phyloP scores from a whole-genome alignment of 1,140 invertebrate species.

The Helicoverpa zea region DNA sequence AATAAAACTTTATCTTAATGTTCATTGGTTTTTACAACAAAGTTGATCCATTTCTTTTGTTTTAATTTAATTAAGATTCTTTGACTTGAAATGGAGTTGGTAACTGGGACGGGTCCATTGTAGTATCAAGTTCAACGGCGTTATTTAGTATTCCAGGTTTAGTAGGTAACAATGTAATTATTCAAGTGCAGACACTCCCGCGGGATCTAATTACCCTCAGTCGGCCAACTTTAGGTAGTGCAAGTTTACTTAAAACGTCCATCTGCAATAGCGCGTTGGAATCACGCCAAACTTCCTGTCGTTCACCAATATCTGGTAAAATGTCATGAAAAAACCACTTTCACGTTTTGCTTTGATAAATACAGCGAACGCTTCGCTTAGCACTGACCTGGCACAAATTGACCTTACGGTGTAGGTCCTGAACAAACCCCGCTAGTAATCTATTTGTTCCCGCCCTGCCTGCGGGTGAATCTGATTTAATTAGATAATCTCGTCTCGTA shows the following conservation, averaged over 20 bases:
- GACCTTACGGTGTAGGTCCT: not conserved
- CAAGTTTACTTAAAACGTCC: slow-evolving; percentile 42
- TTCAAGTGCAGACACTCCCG: slow-evolving; percentile 13
- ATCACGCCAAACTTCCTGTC: slow-evolving; percentile 45
- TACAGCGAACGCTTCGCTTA: not conserved
- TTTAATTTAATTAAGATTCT: not conserved
- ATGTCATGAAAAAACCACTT: not conserved
- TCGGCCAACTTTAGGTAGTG: not conserved
- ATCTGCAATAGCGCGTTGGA: slow-evolving; percentile 61
- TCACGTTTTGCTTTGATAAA: not conserved
- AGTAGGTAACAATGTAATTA: not conserved
- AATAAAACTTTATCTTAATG: not conserved
- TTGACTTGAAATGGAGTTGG: not conserved
- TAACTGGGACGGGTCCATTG: not conserved
- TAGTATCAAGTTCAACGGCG: not conserved
- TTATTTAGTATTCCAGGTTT: slow-evolving; percentile 18
- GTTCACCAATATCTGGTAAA: slow-evolving; percentile 1
- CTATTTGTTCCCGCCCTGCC: slow-evolving; percentile 1
- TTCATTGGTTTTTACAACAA: not conserved
- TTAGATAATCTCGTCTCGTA: slow-evolving; percentile 28
- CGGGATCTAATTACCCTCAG: slow-evolving; percentile 13
- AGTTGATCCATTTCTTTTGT: not conserved
- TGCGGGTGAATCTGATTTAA: slow-evolving; percentile 1
- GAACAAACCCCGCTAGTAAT: not conserved
- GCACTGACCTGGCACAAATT: slow-evolving; percentile 18